These are phyloP conservation scores for Papilio gigon DNA, from an alignment of 2,888 invertebrate species.

Conservation along the genomic window DNA sequence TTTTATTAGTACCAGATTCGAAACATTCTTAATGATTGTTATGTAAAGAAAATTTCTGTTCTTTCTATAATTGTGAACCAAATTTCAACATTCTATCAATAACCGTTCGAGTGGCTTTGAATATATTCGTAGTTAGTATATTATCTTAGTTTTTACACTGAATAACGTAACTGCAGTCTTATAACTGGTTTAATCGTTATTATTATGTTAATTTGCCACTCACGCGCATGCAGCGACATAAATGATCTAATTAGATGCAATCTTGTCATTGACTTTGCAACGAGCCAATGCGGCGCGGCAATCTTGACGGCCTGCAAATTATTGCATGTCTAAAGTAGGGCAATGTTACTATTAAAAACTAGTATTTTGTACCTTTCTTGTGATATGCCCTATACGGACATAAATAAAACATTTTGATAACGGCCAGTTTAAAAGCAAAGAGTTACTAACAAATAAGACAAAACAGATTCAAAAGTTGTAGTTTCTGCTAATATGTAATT, in stretches of 20 bases:
- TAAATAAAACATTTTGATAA: not conserved
- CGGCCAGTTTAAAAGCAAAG: too few relatives aligned
- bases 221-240: conserved; percentile 8
- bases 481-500: too few relatives aligned
- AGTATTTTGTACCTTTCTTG: not conserved
- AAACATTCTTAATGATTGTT: not conserved
- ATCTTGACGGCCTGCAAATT: conserved; percentile 13
- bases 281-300: not conserved
- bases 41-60: not conserved
- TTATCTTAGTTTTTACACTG: not conserved
- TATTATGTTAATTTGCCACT: conserved; percentile 25
- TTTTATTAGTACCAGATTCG: conserved; percentile 12
- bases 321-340: not conserved
- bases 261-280: conserved; percentile 28
- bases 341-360: not conserved
- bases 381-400: too few relatives aligned
- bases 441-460: too few relatives aligned
- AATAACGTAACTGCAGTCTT: not conserved
- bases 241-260: conserved; percentile 31
- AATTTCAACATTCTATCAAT: not conserved
- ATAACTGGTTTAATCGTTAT: conserved; percentile 18
- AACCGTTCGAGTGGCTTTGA: not conserved
- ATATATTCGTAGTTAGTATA: not conserved
- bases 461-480: too few relatives aligned
- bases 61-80: not conserved